These are phyloP conservation scores for Tapera naevia DNA, from an alignment of 2,797 vertebrate species.

Conservation along the genomic window DNA sequence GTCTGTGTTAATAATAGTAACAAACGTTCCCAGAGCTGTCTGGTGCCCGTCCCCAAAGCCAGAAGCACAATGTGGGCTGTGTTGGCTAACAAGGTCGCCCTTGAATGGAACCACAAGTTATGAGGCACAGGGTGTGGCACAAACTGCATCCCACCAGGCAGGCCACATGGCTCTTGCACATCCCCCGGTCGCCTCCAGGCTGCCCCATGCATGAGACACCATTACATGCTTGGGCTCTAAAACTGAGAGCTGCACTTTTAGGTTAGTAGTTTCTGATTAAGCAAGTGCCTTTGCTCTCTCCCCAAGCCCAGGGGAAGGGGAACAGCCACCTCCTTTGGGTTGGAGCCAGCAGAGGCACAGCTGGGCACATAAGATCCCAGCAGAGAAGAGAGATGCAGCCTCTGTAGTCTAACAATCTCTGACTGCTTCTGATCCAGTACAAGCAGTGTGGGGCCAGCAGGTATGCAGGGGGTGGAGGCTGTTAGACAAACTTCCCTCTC, in stretches of 20 bases:
- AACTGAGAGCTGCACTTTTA: not conserved
- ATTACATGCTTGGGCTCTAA: not conserved
- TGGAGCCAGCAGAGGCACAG: no score
- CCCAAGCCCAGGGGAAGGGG: no score
- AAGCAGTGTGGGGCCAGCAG: no score
- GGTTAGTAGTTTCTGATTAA: not conserved
- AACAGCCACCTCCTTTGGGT: no score
- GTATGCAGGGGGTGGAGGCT: no score
- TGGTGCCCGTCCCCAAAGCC: not conserved
- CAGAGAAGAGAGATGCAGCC: no score
- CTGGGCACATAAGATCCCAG: no score
- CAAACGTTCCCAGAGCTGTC: not conserved
- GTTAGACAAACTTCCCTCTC: no score
- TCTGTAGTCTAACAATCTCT: no score
- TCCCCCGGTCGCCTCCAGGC: not conserved
- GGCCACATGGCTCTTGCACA: not conserved
- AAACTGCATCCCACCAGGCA: accelerated
- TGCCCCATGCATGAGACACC: not conserved
- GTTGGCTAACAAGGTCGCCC: not conserved
- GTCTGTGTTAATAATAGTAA: not conserved
- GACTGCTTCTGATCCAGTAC: no score
- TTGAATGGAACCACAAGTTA: not conserved
- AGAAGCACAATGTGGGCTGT: not conserved
- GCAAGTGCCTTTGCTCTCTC: no score
- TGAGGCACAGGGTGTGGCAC: not conserved